Evolutionary conservation across 2,113 vertebrate genomes (phyloP).

Genomic region (Dipodomys merriami): DNA sequence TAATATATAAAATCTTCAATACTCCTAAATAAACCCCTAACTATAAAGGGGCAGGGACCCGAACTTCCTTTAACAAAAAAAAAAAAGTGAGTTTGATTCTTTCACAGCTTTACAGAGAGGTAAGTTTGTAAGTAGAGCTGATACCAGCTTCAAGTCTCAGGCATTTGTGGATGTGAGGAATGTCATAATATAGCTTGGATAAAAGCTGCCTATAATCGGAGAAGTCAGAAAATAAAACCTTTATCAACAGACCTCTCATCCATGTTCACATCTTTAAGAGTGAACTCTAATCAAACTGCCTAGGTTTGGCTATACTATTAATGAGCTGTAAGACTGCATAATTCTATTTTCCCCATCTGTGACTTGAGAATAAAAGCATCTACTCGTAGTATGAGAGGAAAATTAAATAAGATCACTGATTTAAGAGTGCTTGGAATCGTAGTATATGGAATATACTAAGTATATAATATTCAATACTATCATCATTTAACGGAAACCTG

Average conservation of each 20-base stretch:
- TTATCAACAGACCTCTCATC: conserved; percentile 14
- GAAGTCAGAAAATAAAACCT: conserved; percentile 29
- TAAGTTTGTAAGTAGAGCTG: not conserved
- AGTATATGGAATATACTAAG: conserved; percentile 12
- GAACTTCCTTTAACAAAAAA: conserved; percentile 47
- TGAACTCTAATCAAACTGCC: not conserved
- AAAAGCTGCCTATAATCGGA: not conserved
- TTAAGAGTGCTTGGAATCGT: not conserved
- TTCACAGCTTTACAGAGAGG: conserved; percentile 45
- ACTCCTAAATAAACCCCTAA: not conserved
- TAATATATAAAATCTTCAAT: conserved; percentile 14
- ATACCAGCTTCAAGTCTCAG: not conserved
- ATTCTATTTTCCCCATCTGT: not conserved
- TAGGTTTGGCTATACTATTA: not conserved
- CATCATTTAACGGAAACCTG: not conserved
- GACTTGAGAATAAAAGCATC: not conserved
- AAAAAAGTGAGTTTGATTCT: conserved; percentile 40
- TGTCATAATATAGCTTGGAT: not conserved
- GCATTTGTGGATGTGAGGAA: conserved; percentile 46
- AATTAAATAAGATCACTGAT: conserved; percentile 13
- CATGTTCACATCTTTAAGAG: not conserved
- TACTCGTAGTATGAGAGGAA: not conserved
- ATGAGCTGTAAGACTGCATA: not conserved
- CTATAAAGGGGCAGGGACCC: not conserved
- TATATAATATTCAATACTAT: not conserved